Evolutionary conservation across 2,797 vertebrate genomes (phyloP).

Genomic region (Scolopax rusticola): DNA sequence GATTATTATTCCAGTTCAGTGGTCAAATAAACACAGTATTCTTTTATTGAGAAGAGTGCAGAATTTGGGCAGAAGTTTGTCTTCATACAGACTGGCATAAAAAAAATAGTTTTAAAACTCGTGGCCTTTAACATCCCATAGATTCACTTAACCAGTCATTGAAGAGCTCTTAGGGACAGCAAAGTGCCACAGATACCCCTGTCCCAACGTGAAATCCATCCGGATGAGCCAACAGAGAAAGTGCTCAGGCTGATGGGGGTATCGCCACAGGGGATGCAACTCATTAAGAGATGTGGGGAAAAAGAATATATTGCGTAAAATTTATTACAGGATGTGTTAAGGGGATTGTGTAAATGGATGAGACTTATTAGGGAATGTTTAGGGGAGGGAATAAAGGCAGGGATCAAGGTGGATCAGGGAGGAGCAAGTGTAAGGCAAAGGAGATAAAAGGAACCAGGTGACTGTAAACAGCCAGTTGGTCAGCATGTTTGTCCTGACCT

Average conservation of each 20-base stretch:
- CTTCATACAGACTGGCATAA: neutral
- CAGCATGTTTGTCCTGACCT: neutral
- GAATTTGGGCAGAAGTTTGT: neutral
- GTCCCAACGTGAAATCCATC: neutral
- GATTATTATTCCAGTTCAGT: neutral
- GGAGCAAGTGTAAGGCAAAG: neutral
- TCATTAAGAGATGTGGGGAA: neutral
- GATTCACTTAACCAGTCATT: neutral
- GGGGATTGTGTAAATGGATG: neutral
- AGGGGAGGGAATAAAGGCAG: neutral
- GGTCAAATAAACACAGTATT: neutral
- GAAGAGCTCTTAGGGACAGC: neutral
- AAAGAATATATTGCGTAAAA: neutral
- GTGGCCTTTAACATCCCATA: neutral
- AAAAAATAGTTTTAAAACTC: neutral
- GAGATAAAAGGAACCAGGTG: neutral
- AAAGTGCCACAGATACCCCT: neutral
- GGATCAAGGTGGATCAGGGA: neutral
- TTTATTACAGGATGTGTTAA: neutral
- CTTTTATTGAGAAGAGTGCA: neutral
- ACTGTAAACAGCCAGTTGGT: neutral
- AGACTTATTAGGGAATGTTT: neutral
- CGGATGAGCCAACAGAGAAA: neutral
- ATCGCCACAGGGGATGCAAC: accelerated
- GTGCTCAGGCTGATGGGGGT: neutral